Conservation (phyloP, 2,888 invertebrate species). For the Neoitamus cyanurus region DNA sequence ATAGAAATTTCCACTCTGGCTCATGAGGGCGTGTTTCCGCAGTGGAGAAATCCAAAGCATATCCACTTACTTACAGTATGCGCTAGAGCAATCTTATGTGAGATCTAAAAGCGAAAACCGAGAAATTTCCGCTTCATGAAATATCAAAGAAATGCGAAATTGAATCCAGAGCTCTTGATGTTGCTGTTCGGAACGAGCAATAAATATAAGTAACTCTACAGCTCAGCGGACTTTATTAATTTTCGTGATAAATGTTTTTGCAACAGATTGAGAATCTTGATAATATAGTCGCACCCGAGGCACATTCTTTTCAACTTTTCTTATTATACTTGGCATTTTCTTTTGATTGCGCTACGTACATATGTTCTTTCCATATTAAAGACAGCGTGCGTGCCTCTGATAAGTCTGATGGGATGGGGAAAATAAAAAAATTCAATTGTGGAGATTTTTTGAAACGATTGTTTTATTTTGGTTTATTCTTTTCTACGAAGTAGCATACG, state of each 20-base stretch:
- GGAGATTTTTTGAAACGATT: not conserved
- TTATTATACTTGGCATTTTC: not conserved
- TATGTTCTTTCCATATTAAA: not conserved
- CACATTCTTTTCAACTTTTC: not conserved
- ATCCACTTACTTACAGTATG: not conserved
- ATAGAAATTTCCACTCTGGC: not conserved
- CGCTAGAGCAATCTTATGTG: slow-evolving; percentile 25
- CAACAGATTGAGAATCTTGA: slow-evolving; percentile 30
- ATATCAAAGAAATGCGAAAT: slow-evolving; percentile 48
- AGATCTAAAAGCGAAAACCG: slow-evolving; percentile 29
- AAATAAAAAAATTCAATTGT: not conserved
- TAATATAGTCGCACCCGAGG: slow-evolving; percentile 5
- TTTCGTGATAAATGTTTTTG: slow-evolving; percentile 34
- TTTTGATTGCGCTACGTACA: not conserved
- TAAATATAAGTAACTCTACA: slow-evolving; percentile 22
- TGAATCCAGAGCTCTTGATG: slow-evolving; percentile 13
- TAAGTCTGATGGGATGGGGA: not conserved
- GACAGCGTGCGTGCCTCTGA: not conserved
- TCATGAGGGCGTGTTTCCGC: not conserved
- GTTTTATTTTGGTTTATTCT: not conserved
- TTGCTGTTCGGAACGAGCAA: not conserved
- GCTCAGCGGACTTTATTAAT: slow-evolving; percentile 32
- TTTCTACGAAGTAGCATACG: too few relatives aligned
- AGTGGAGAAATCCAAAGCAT: slow-evolving; percentile 14
- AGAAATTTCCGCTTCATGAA: slow-evolving; percentile 45